phyloP scores from a whole-genome alignment of 2,113 vertebrate genomes.

The Tragelaphus imberbis region DNA sequence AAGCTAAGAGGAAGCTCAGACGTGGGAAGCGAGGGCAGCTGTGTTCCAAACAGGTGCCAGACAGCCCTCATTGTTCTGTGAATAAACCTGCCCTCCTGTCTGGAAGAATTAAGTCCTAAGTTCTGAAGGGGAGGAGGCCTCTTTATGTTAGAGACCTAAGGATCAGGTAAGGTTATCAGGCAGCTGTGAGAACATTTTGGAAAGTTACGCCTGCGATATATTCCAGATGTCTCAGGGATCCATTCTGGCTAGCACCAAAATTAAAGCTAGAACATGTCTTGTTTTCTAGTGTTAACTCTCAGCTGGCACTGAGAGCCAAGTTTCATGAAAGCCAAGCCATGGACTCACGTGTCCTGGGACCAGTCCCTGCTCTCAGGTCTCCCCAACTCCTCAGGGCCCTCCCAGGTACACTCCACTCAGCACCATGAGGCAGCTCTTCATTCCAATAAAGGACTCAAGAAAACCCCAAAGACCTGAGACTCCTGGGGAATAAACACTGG shows the following conservation, averaged over 20 bases:
- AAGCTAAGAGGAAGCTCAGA: neutral
- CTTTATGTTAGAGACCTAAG: fast-evolving
- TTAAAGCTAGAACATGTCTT: neutral
- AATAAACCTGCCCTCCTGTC: neutral
- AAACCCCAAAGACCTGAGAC: neutral
- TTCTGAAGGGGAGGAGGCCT: neutral
- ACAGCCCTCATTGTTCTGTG: fast-evolving
- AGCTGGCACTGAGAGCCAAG: neutral
- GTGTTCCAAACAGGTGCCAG: neutral
- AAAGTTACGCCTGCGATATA: neutral
- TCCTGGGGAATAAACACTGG: fast-evolving
- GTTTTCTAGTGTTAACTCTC: neutral
- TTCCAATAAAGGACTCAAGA: neutral
- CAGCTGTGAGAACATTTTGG: neutral
- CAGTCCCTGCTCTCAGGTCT: neutral
- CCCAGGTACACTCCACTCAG: fast-evolving
- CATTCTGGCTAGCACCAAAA: neutral
- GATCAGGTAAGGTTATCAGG: neutral
- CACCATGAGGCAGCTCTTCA: neutral
- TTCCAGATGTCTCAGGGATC: neutral
- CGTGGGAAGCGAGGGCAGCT: neutral
- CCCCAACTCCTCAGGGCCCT: neutral
- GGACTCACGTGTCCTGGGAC: no score
- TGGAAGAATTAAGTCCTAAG: fast-evolving
- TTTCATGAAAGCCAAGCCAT: neutral